Percentiles rank a stretch among this genome's conserved stretches.
These are phyloP conservation scores for Dioctria linearis DNA, from an alignment of 2,888 invertebrate species.

Conservation along the genomic window DNA sequence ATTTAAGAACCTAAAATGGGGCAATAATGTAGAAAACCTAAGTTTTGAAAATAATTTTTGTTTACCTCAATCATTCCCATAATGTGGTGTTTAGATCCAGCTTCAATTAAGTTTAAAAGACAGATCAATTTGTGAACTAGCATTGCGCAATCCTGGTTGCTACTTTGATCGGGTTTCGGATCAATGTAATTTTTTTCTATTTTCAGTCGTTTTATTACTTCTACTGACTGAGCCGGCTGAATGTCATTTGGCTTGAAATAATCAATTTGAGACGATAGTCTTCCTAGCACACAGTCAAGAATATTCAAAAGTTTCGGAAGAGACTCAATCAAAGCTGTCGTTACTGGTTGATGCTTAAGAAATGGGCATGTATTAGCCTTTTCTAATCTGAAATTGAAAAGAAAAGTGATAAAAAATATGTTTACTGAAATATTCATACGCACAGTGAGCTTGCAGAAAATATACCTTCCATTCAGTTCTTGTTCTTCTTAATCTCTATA, in stretches of 20 bases:
- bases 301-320: conserved; percentile 62
- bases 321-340: conserved; percentile 63
- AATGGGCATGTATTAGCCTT: conserved; percentile 64
- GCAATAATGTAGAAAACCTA: not conserved
- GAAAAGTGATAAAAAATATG: conserved; percentile 1
- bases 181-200: conserved; percentile 58
- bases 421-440: not conserved
- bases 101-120: conserved; percentile 78
- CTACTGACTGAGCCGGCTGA: not conserved
- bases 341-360: conserved; percentile 64
- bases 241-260: conserved; percentile 47
- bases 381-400: conserved; percentile 64
- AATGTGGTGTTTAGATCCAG: conserved; percentile 74
- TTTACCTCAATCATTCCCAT: conserved; percentile 77
- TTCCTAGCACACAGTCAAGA: conserved; percentile 66
- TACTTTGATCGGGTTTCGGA: conserved; percentile 53
- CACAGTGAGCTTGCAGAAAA: too few relatives aligned
- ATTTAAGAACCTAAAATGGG: conserved; percentile 72
- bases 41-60: not conserved
- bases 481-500: too few relatives aligned
- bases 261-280: conserved; percentile 65
- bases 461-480: too few relatives aligned
- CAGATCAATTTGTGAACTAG: conserved; percentile 74
- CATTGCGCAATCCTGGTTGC: conserved; percentile 60
- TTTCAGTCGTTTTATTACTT: conserved; percentile 36